A percentile compares a stretch with the other conserved stretches of the same genome.
Conservation (phyloP, 2,113 vertebrate species). For the Anolis sagrei region DNA sequence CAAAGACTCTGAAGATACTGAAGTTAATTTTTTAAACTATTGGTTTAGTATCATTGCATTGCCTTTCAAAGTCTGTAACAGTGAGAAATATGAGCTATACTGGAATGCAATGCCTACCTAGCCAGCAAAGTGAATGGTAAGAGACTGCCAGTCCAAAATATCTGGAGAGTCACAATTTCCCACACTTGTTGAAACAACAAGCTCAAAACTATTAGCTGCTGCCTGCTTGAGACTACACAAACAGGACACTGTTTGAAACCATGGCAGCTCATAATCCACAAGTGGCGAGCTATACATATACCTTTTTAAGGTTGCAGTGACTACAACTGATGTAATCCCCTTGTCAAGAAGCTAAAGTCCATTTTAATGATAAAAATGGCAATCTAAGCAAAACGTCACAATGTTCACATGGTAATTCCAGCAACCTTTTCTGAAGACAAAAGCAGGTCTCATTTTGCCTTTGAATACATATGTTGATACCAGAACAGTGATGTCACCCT, state of each 20-base stretch:
- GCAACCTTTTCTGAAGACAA: background rate
- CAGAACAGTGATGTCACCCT: too few relatives aligned
- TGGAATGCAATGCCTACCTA: too few relatives aligned
- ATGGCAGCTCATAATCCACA: background rate
- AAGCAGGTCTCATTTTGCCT: background rate
- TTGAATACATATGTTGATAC: background rate
- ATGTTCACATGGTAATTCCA: background rate
- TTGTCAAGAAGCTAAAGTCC: background rate
- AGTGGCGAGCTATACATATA: background rate
- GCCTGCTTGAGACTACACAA: background rate
- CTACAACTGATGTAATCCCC: background rate
- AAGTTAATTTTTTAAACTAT: slow-evolving; percentile 5
- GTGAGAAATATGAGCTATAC: too few relatives aligned
- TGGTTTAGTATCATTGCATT: background rate
- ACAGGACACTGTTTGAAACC: background rate
- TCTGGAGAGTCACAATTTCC: too few relatives aligned
- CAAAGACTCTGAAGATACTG: slow-evolving; percentile 5
- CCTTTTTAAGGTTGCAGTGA: background rate
- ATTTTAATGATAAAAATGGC: background rate
- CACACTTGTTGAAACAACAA: background rate
- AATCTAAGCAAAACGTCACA: background rate
- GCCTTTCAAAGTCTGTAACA: background rate
- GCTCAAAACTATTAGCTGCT: background rate
- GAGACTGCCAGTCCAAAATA: too few relatives aligned
- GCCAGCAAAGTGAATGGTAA: too few relatives aligned